Evolutionary conservation across 2,797 vertebrate species (phyloP), one percentile per base, ranked within the genome.

Genomic region (Percopsis omiscomaycus): DNA sequence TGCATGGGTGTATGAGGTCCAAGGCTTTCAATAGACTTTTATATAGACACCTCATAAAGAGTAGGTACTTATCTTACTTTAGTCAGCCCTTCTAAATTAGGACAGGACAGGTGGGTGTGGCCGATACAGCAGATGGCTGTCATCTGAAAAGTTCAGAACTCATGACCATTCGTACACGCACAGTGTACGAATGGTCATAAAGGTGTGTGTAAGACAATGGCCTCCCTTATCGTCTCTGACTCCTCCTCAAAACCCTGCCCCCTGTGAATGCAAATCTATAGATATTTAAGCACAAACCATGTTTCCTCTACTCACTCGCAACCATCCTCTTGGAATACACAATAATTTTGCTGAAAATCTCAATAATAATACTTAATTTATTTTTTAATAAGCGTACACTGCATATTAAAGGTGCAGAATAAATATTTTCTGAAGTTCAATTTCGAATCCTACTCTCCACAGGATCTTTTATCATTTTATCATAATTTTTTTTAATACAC

Each of bases 181-280:
- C 37, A 42, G 37, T 42, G 22, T 22, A 22, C 22, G 22, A 22
- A 22, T 22, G 22, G 61, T 61, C 68, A 76, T 78, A 72, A 70
- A 69, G 12, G 9, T 1, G 12, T 22, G 4, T 49, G 22, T 22
- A 22, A 22, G 58, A 71, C 71, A 49, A 74, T 55, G 45, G 55
- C 55, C 47, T 15, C 16, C 13, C 15, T 72, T 68, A 80, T 82
- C 68, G 62, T 10, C 3, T 45, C 2, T n/a, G 14, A 55, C 73
- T 59, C 57, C 71, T 27, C 66, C 84, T 69, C 69, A 12, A 16
- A 16, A 16, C 11, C n/a, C 61, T 50, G 65, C 75, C 56, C 59
- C 68, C 78, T 13, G n/a, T 2, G 16, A 60, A 4, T 42, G 37
- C 1, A 42, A 42, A 42, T 42, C 6, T 42, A 42, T 42, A 42